A percentile compares a stretch with the other conserved stretches of the same genome.
Evolutionary conservation across 2,113 vertebrate species (phyloP).

Genomic region (Nymphicus hollandicus): DNA sequence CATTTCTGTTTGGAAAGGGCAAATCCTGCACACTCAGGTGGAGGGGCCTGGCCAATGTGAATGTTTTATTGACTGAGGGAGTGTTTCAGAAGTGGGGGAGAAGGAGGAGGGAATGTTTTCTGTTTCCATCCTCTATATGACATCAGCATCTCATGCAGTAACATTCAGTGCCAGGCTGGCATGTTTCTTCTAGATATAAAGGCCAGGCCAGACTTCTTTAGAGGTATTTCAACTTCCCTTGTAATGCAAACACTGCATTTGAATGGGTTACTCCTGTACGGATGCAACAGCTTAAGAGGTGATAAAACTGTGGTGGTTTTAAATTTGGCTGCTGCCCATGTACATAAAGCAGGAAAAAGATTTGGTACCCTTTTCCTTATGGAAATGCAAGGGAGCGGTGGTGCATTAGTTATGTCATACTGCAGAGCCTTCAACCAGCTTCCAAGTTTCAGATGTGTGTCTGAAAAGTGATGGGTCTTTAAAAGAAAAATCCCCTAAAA

Average conservation of each 20-base stretch:
- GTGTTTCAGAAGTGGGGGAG: not conserved
- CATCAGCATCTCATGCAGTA: not conserved
- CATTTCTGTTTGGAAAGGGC: not conserved
- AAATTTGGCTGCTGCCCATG: not conserved
- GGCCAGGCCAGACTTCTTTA: not conserved
- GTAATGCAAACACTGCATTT: accelerated
- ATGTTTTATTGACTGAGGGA: not conserved
- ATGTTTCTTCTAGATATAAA: not conserved
- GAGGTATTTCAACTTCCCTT: too few relatives aligned
- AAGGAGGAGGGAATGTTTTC: not conserved
- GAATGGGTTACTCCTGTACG: not conserved
- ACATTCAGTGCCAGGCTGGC: not conserved
- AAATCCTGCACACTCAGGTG: not conserved
- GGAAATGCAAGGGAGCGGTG: not conserved
- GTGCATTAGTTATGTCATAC: not conserved
- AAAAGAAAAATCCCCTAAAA: not conserved
- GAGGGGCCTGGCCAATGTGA: not conserved
- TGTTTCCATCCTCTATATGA: not conserved
- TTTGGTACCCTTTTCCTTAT: not conserved
- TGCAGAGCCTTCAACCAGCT: not conserved
- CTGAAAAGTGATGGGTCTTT: not conserved
- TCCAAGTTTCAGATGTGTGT: not conserved
- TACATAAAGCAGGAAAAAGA: not conserved
- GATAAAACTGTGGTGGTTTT: not conserved
- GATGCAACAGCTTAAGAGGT: not conserved